Evolutionary conservation across 2,113 vertebrate species (phyloP).

Genomic region (Hemicordylus capensis): DNA sequence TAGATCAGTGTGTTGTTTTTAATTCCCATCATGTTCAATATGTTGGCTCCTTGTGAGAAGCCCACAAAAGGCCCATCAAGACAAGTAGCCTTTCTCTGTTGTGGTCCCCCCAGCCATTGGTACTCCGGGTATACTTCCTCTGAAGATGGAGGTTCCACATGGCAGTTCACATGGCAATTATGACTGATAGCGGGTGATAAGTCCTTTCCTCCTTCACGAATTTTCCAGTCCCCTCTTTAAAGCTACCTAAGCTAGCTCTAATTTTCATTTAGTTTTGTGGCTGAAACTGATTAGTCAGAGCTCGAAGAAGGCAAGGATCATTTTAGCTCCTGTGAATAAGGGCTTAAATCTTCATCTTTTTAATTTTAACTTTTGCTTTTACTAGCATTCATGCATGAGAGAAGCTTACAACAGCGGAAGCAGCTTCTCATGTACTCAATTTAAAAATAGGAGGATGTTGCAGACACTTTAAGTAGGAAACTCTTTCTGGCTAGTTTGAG

Average conservation of each 20-base stretch:
- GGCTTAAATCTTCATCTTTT: not conserved
- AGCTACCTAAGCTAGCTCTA: too few relatives aligned
- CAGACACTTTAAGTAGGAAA: conserved; percentile 41
- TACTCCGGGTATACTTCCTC: too few relatives aligned
- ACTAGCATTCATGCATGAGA: not conserved
- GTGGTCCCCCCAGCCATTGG: too few relatives aligned
- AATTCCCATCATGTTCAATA: too few relatives aligned
- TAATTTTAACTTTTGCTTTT: not conserved
- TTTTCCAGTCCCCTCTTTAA: too few relatives aligned
- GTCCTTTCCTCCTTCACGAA: too few relatives aligned
- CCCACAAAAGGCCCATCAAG: too few relatives aligned
- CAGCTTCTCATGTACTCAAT: not conserved
- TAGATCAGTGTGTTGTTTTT: conserved; percentile 47
- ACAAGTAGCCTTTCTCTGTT: too few relatives aligned
- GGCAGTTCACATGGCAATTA: too few relatives aligned
- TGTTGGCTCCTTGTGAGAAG: too few relatives aligned
- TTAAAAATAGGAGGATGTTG: conserved; percentile 60
- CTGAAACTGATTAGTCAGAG: not conserved
- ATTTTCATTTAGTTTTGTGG: not conserved
- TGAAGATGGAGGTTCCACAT: too few relatives aligned
- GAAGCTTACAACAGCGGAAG: not conserved
- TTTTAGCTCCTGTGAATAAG: not conserved
- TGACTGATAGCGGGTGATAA: too few relatives aligned
- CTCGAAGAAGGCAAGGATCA: not conserved
- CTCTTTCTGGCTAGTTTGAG: conserved; percentile 52